A percentile compares a stretch with the other conserved stretches of the same genome.
phyloP scores from a whole-genome alignment of 2,113 vertebrate genomes.

The Halcyon malimbica region DNA sequence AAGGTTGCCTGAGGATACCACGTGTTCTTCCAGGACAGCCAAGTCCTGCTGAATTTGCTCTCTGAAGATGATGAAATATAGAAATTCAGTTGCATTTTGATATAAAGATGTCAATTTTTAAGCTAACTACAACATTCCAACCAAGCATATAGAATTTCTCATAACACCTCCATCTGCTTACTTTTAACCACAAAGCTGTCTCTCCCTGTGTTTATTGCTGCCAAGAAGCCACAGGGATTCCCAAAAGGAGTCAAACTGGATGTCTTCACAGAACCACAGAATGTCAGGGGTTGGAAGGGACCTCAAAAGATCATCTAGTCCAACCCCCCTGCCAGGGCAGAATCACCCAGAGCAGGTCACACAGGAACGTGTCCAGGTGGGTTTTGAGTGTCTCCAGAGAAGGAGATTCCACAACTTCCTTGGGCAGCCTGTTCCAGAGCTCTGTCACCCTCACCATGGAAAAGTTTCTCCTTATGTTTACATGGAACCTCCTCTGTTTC shows the following conservation, averaged over 20 bases:
- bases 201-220: background rate
- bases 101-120: background rate
- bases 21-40: background rate
- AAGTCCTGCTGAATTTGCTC: background rate
- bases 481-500: too few relatives aligned
- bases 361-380: too few relatives aligned
- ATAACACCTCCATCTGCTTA: rapidly evolving
- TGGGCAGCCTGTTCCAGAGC: too few relatives aligned
- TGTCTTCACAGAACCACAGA: too few relatives aligned
- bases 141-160: rapidly evolving
- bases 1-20: background rate
- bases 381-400: too few relatives aligned
- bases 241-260: background rate
- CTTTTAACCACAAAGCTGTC: background rate
- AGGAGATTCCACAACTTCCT: too few relatives aligned
- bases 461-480: too few relatives aligned
- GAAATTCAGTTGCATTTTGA: background rate
- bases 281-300: too few relatives aligned
- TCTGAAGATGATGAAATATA: background rate
- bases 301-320: too few relatives aligned
- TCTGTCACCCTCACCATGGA: too few relatives aligned
- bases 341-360: too few relatives aligned
- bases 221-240: background rate
- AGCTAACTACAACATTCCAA: background rate
- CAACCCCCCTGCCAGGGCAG: too few relatives aligned